Percentiles rank a stretch among this genome's conserved stretches.
These are phyloP conservation scores for Theonella swinhoei DNA, from an alignment of 37 sponge, comb jelly and placozoan species.

Conservation along the genomic window DNA sequence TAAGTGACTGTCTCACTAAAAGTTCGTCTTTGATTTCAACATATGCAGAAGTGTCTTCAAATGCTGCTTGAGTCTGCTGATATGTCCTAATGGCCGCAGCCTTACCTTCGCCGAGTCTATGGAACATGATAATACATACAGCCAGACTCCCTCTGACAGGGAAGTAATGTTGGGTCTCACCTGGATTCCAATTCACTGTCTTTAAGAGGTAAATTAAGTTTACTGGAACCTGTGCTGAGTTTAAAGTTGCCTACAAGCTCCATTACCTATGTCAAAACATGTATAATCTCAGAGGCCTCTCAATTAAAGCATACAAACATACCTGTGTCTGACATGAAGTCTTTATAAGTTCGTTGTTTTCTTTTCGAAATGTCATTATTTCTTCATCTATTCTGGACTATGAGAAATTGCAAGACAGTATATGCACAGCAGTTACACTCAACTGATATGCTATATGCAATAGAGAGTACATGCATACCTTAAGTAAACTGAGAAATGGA, in stretches of 20 bases:
- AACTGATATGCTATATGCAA: not conserved
- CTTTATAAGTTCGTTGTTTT: slow-evolving; percentile 53
- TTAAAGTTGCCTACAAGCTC: slow-evolving; percentile 52
- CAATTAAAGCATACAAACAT: too few species aligned
- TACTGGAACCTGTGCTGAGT: slow-evolving; percentile 54
- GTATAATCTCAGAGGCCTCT: too few species aligned
- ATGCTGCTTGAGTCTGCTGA: slow-evolving; percentile 28
- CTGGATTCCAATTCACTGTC: slow-evolving; percentile 61
- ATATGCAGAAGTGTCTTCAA: slow-evolving; percentile 55
- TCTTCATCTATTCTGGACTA: slow-evolving; percentile 51
- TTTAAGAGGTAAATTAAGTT: slow-evolving; percentile 67
- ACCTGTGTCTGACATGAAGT: slow-evolving; percentile 38
- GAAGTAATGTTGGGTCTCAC: too few species aligned
- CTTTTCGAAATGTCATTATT: slow-evolving; percentile 1
- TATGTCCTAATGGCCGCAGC: slow-evolving; percentile 12
- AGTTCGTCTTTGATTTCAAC: slow-evolving; percentile 16
- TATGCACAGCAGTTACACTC: not conserved
- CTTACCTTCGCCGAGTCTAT: slow-evolving; percentile 30
- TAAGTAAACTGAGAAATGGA: slow-evolving; percentile 12
- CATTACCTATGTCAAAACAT: slow-evolving; percentile 23
- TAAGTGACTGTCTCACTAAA: slow-evolving; percentile 23
- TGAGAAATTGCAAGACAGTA: not conserved
- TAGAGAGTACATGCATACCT: slow-evolving; percentile 19
- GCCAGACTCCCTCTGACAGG: too few species aligned
- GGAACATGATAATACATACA: not conserved